Evolutionary conservation across 2,888 invertebrate genomes (phyloP), one percentile per base, ranked within the genome.

Genomic region (Bellardia pandia): DNA sequence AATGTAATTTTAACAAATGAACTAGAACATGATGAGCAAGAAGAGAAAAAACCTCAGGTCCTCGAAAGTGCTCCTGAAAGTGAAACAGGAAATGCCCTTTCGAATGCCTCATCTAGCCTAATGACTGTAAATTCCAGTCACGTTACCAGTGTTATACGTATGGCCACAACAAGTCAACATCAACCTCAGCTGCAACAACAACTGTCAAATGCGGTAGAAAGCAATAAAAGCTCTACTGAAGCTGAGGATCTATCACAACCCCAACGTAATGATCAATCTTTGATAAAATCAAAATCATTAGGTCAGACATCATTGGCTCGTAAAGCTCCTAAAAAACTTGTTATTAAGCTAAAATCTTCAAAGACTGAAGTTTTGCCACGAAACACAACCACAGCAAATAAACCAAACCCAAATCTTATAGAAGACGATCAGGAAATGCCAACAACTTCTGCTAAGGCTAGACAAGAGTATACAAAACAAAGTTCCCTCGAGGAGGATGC

Each of bases 71-170:
- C 64, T 30, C 37, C 53, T 9, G 86, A 68, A 48, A 74, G 37
- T 66, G 76, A 77, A 48, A 69, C 56, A 85, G 66, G 42, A 16
- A 56, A 56, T 8, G 69, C 11, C 2, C 11, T 76, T 69, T 62
- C 69, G 16, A 83, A 56, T 33, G 8, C 82, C 83, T 88, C 85
- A 84, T 30, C 78, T 40, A 71, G 53, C 42, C 33, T 40, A 30
- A 80, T 78, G 89, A 88, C 83, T 53, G 76, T 74, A 62, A 89
- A 89, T 51, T 88, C 90, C 16, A 88, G 91, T 62, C 91, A 91
- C 40, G 92, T 91, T 79, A 93, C 93, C 71, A 93, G 93, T 88
- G 93, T 93, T 48, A 93, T 93, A 85, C 92, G 93, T 45, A 91
- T 93, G 90, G 93, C 93, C 45, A 91, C 92, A 87, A 91, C 90